phyloP scores from a whole-genome alignment of 2,113 vertebrate species.

The Indicator indicator region DNA sequence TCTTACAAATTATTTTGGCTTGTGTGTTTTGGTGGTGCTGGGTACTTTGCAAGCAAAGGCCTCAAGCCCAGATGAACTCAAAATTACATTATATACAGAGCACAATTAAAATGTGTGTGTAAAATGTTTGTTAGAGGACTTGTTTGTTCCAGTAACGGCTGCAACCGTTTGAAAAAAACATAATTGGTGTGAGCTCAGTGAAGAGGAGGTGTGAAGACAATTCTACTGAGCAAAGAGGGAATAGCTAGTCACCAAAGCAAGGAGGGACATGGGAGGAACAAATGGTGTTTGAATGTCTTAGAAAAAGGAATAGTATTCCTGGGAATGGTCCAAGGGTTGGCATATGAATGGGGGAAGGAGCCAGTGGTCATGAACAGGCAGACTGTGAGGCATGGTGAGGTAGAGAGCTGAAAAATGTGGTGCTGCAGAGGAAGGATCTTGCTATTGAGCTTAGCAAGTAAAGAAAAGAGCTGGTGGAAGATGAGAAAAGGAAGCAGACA shows the following conservation, averaged over 20 bases:
- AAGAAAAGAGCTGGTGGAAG: neutral
- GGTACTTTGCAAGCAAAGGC: neutral
- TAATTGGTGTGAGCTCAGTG: slow-evolving; percentile 16
- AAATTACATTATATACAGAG: neutral
- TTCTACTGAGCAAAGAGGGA: neutral
- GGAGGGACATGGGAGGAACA: neutral
- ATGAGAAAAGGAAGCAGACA: neutral
- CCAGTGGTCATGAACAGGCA: slow-evolving; percentile 9
- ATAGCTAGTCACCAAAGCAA: slow-evolving; percentile 7
- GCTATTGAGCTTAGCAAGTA: neutral
- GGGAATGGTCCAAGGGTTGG: neutral
- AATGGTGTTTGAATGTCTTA: neutral
- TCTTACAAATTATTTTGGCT: neutral
- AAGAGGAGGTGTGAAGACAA: slow-evolving; percentile 55
- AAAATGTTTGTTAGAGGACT: neutral
- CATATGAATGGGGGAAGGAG: neutral
- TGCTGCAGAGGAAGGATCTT: neutral
- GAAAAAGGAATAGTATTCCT: neutral
- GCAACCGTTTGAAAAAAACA: slow-evolving; percentile 12
- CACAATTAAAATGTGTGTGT: neutral
- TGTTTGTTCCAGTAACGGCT: slow-evolving; percentile 12
- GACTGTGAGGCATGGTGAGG: neutral
- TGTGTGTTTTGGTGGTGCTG: neutral
- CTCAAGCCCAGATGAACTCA: neutral
- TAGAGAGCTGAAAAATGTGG: neutral